phyloP scores from a whole-genome alignment of 64 coral and sea anemone species.

The Trachythela sp. region DNA sequence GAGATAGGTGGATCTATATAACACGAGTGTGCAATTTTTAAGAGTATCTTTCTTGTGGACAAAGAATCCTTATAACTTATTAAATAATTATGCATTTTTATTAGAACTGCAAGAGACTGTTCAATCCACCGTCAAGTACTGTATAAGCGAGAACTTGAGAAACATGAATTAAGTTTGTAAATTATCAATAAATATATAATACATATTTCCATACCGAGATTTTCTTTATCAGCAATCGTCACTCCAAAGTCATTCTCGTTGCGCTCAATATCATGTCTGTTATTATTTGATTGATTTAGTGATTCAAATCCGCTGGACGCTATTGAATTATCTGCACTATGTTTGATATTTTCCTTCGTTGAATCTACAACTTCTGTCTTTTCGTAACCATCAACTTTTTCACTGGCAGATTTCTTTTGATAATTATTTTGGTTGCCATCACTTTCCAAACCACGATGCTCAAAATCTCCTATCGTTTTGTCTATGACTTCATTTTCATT shows the following conservation, averaged over 20 bases:
- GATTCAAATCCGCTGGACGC: neutral
- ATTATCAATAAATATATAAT: no score
- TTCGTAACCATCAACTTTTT: neutral
- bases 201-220: neutral
- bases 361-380: neutral
- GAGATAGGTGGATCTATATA: no score
- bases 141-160: no score
- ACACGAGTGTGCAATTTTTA: no score
- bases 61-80: no score
- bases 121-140: no score
- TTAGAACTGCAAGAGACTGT: no score
- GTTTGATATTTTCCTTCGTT: neutral
- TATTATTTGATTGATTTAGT: neutral
- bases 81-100: no score
- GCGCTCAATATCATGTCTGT: neutral
- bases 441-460: neutral
- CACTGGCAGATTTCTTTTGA: neutral
- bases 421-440: neutral
- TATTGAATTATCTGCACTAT: neutral
- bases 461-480: neutral
- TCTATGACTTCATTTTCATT: no score
- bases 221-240: constrained; percentile 17
- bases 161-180: no score
- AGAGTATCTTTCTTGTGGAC: no score
- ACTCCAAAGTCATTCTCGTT: neutral